Evolutionary conservation across 2,113 vertebrate genomes (phyloP), one percentile per base, ranked within the genome.

Genomic region (Salvelinus alpinus): DNA sequence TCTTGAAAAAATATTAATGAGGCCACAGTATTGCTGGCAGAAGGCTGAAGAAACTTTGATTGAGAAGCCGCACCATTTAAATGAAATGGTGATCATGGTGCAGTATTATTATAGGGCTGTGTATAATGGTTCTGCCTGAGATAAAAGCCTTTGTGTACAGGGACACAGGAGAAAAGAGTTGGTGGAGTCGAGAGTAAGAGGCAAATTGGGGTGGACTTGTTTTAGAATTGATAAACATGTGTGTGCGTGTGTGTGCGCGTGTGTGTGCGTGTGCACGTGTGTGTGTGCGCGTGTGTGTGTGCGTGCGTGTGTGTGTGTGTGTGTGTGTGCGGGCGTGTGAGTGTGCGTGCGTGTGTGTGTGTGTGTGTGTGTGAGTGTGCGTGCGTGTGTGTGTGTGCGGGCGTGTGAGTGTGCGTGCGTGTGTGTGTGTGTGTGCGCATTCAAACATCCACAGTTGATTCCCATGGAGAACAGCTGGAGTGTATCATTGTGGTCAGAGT

Each of bases 1-100:
- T 54, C 38, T 80, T 62, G 1, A 76, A 87, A 64, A 86, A 90
- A 86, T 90, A 91, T 85, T 84, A 90, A 91, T 88, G 75, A 86
- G 59, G 12, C 11, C 3, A 64, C 3, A 60, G 66, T 71, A 22
- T 79, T 84, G 82, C 78, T 81, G 79, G 82, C 66, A 38, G 77
- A 74, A 75, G 57, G 64, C 73, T 47, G 1, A 72, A 70, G 64
- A 70, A 82, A 73, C 59, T 75, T 71, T 86, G 85, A 88, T 86
- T 80, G 80, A 74, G 79, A 86, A 73, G 77, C 78, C 16, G 77
- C 62, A 71, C 77, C 8, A 44, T 74, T 84, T 79, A 78, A 82
- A 77, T 87, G 54, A 80, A 75, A 70, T 57, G 64, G 59, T 34
- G 80, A 78, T 20, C 51, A 34, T 67, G 22, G 38, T 66, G 70